Conservation (phyloP, 2,113 vertebrate species). For the Cricetomys ansorgei region DNA sequence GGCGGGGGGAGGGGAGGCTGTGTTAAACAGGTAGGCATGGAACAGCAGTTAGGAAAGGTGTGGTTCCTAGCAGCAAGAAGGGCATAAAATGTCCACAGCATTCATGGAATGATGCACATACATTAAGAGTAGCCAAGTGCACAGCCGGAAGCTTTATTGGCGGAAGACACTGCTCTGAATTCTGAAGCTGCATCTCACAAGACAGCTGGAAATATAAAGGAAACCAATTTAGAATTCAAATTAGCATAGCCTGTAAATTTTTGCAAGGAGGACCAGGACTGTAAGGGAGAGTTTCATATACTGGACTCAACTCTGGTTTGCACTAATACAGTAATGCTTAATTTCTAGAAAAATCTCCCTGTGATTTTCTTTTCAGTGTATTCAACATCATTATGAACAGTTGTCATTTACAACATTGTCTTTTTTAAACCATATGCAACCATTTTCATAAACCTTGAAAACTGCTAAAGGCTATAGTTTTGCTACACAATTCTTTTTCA, state of each 20-base stretch:
- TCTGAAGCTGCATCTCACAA: neutral
- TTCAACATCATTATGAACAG: neutral
- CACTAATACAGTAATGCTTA: neutral
- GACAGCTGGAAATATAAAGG: neutral
- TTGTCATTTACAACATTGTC: neutral
- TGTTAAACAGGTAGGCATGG: accelerated
- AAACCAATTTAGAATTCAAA: neutral
- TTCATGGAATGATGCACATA: neutral
- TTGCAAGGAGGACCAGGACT: neutral
- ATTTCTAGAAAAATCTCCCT: neutral
- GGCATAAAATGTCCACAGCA: accelerated
- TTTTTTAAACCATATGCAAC: too few species aligned
- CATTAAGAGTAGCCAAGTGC: neutral
- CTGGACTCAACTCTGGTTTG: neutral
- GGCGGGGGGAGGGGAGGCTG: accelerated
- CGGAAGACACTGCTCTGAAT: neutral
- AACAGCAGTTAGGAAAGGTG: accelerated
- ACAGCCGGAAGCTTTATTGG: neutral
- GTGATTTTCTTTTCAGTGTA: neutral
- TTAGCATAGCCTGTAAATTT: neutral
- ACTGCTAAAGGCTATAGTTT: neutral
- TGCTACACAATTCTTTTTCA: neutral
- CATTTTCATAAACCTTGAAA: neutral
- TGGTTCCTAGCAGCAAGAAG: neutral
- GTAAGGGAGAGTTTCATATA: neutral